Base-by-base conservation (phyloP, 2,113 vertebrate species). In the Columba livia region DNA sequence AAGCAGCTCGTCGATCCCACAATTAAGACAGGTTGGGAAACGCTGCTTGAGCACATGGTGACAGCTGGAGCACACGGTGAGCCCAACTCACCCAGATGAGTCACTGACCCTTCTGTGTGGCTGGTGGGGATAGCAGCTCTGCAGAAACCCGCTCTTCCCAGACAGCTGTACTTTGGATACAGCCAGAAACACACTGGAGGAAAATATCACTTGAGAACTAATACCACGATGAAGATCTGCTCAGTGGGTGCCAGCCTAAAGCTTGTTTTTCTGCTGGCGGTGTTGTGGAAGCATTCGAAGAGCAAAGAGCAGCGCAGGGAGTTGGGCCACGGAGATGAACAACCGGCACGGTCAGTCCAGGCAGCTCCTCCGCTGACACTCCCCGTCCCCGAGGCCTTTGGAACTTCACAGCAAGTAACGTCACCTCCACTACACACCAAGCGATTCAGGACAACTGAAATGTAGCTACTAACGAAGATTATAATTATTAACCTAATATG, bases 31-130 rank as follows among this genome's bases (percentile, higher is more conserved):
- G 17, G 69, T 7, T 81, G 60, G 83, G 64, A 70, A 84, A 34
- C 32, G 20, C 7, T 0, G 0, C 42, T 11, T 3, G 5, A 26
- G 47, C 2, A 5, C 48, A n/a, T 0, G 0, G 2, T 42, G 57
- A 60, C 50, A 73, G 81, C 12, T 25, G 0, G 3, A 77, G 38
- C 85, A 67, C 0, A 1, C 3, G 15, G 50, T 4, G 38, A 90
- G 86, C 64, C 72, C 12, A 38, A 57, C 89, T 77, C n/a, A n/a
- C 18, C 42, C 83, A 64, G 38, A 8, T 48, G 91, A 90, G 75
- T 88, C 85, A 80, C 26, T 2, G 0, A 0, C 28, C 58, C 89
- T 5, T 28, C 2, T 32, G 54, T 0, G 3, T 5, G 44, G 53
- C 80, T 50, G 72, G 47, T 70, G 73, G 51, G 70, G 70, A 20